Percentiles rank a stretch among this genome's conserved stretches.
These are phyloP conservation scores for Catharus ustulatus DNA, from an alignment of 2,797 vertebrate genomes.

Conservation along the genomic window DNA sequence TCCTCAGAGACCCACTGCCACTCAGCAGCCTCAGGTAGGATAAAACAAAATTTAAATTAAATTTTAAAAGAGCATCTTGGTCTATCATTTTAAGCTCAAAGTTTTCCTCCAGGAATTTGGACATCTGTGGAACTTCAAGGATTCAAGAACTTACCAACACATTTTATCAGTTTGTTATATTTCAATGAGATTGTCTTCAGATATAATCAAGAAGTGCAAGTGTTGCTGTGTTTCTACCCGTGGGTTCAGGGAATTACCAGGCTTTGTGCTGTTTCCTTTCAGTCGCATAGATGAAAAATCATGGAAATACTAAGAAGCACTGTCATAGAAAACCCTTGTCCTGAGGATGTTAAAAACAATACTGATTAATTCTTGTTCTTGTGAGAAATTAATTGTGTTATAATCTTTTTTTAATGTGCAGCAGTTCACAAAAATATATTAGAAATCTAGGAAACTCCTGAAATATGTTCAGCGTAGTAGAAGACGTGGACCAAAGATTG, in stretches of 20 bases:
- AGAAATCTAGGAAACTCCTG: not conserved
- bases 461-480: not conserved
- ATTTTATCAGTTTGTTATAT: not conserved
- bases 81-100: not conserved
- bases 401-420: not conserved
- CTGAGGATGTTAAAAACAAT: not conserved
- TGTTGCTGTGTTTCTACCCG: not conserved
- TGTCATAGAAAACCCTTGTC: not conserved
- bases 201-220: not conserved
- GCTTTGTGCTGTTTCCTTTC: not conserved
- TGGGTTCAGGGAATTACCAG: not conserved
- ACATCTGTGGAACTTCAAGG: not conserved
- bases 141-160: fast-evolving
- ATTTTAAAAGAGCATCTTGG: not conserved
- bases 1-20: constrained; percentile 86
- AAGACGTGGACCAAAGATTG: not conserved
- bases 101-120: not conserved
- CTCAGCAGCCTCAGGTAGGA: constrained; percentile 92
- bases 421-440: not conserved
- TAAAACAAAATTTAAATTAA: not conserved
- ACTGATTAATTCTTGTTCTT: not conserved
- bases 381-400: not conserved
- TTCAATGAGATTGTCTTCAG: not conserved
- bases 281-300: not conserved
- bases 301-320: not conserved